Evolutionary conservation across 2,797 vertebrate species (phyloP).

Genomic region (Hyperoplus lanceolatus): DNA sequence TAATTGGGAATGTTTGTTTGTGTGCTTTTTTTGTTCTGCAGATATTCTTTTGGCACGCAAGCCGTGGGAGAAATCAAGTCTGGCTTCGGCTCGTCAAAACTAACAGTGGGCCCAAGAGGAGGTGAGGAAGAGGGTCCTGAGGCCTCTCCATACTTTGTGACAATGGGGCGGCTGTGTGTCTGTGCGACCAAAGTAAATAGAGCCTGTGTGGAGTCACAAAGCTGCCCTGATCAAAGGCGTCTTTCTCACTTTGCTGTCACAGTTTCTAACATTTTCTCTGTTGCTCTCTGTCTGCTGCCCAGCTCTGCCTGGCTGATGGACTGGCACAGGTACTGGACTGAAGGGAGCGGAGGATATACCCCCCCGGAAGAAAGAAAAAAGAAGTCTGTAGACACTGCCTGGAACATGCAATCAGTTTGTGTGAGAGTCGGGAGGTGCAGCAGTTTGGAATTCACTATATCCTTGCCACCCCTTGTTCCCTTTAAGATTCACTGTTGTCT

Average conservation of each 20-base stretch:
- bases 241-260: slow-evolving; percentile 65
- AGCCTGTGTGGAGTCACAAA: slow-evolving; percentile 69
- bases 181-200: slow-evolving; percentile 69
- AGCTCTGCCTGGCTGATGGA: slow-evolving; percentile 42
- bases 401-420: slow-evolving; percentile 51
- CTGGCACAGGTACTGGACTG: slow-evolving; percentile 38
- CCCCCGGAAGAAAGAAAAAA: slow-evolving; percentile 5
- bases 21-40: slow-evolving; percentile 46
- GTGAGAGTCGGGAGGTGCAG: slow-evolving; percentile 33
- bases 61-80: slow-evolving; percentile 69
- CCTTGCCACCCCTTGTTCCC: slow-evolving; percentile 17
- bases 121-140: slow-evolving; percentile 60
- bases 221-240: slow-evolving; percentile 76
- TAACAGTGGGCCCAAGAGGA: slow-evolving; percentile 66
- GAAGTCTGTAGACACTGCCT: slow-evolving; percentile 46
- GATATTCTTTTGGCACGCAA: slow-evolving; percentile 56
- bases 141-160: slow-evolving; percentile 54
- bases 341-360: slow-evolving; percentile 37
- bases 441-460: slow-evolving; percentile 31
- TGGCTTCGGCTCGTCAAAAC: slow-evolving; percentile 53
- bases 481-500: slow-evolving; percentile 41
- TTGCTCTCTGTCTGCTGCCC: slow-evolving; percentile 36
- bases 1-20: slow-evolving; percentile 67
- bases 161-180: slow-evolving; percentile 68
- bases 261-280: slow-evolving; percentile 48